Base-by-base conservation (phyloP, 2,113 vertebrate species). In the Xenopus laevis region DNA sequence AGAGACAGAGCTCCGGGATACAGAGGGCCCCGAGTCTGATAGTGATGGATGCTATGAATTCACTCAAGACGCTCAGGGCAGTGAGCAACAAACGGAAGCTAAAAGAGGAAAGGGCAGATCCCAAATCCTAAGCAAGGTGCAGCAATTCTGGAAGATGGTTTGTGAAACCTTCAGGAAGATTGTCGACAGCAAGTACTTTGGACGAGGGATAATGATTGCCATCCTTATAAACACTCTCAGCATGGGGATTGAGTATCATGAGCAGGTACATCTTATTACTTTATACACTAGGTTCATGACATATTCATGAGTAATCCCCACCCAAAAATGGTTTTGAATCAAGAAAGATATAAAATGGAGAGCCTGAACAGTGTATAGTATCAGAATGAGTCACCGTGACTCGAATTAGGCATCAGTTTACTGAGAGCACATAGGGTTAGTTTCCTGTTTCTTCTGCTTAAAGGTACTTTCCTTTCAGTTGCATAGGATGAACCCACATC, bases 161-260 rank as follows among this genome's bases (percentile, higher is more conserved):
- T 97, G 95, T 0, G 93, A 96, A 78, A 98, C 96, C 0, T 98
- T 98, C 81, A 87, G 83, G 45, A 98, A 98, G 85, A 99, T 99
- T 0, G 97, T 99, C 77, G 97, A 99, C 86, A 99, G 97, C 93
- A 98, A 99, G 73, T 98, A 99, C 81, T 99, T 99, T 0, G 96
- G 95, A 44, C 89, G 94, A 16, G 97, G 97, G 52, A 99, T 99
- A 85, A 99, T 99, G 97, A 96, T 99, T 7, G 97, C 97, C 72
- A 99, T 99, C 79, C 91, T 99, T 72, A 98, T 99, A 79, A 99
- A 99, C 68, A 99, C 96, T 0, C 93, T 99, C 75, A 99, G 97
- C 89, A 99, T 99, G 97, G 97, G 97, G 40, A 97, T 99, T 0
- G 97, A 99, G 82, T 98, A 95, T 84, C 97, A 99, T 0, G 95